These are phyloP conservation scores for Burhinus bistriatus DNA, from an alignment of 2,113 vertebrate genomes.

Conservation along the genomic window DNA sequence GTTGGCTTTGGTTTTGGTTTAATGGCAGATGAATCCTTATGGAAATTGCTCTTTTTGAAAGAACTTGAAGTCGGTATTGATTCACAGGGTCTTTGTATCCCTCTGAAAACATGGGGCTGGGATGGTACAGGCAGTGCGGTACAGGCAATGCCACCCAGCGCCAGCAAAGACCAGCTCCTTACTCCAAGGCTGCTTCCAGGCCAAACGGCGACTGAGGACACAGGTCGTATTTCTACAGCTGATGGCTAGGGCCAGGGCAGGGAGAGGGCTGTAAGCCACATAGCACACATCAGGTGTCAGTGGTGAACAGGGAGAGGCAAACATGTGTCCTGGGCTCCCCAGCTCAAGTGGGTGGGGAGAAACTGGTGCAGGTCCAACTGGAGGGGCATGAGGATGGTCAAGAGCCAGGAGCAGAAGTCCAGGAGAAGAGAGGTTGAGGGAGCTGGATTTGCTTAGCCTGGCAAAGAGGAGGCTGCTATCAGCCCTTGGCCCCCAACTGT, in stretches of 20 bases:
- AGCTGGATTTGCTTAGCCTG: background rate
- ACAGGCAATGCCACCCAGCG: rapidly evolving
- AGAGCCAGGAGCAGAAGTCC: background rate
- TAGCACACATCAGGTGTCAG: background rate
- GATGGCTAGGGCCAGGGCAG: background rate
- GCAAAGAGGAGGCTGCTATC: background rate
- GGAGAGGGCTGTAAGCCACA: background rate
- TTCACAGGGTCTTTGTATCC: background rate
- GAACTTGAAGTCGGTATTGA: background rate
- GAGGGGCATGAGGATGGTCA: background rate
- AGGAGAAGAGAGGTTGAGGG: background rate
- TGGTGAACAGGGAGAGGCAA: background rate
- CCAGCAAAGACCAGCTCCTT: background rate
- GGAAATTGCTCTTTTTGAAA: background rate
- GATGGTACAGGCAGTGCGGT: background rate
- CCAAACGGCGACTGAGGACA: background rate
- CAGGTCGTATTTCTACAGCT: background rate
- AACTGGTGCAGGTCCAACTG: background rate
- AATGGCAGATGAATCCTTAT: background rate
- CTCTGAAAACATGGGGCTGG: background rate
- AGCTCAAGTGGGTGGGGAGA: background rate
- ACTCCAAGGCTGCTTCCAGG: background rate
- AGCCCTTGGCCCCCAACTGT: rapidly evolving
- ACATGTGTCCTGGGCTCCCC: rapidly evolving
- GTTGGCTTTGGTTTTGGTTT: background rate